Evolutionary conservation across 2,113 vertebrate genomes (phyloP), one percentile per base, ranked within the genome.

Genomic region (Urocitellus parryii): DNA sequence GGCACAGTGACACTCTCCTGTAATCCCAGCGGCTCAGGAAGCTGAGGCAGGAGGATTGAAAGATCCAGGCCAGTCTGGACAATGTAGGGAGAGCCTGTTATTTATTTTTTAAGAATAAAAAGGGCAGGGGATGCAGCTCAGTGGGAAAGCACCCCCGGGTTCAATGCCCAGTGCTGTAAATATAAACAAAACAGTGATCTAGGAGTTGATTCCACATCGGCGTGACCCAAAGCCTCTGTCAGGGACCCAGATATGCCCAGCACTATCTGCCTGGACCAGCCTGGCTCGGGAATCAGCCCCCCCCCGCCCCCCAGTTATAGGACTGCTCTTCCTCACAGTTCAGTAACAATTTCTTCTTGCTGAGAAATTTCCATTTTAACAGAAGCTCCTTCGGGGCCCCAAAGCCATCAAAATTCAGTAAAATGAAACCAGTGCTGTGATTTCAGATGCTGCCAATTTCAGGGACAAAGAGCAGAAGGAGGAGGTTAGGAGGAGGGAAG

Each of bases 361-460:
- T 86, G 91, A 94, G 79, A 85, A 63, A 77, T 92, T 42, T 94
- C 91, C 53, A 90, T 89, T 84, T 91, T 78, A 56, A 65, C 78
- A 86, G 88, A 92, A 89, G 45, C 51, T 93, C 91, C 87, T 86
- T 65, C 6, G 51, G 45, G 95, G 53, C 56, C 24, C 78, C 39
- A 63, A 92, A 91, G 65, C 51, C 37, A 68, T 77, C 39, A 91
- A 81, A 83, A 65, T 51, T 2, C 17, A 73, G 18, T 25, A 22
- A 95, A 86, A 87, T 32, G 77, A 79, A 37, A 65, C 56, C 25
- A 61, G 22, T 42, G 22, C 56, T 37, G 39, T 29, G 72, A 83
- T 88, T 58, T 76, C 42, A 34, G 58, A 93, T 76, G 63, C 39
- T 53, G 37, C 72, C 77, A 32, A 39, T 32, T 2, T 42, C 61